phyloP scores from a whole-genome alignment of 2,888 invertebrate species.

The Metopia argyrocephala region DNA sequence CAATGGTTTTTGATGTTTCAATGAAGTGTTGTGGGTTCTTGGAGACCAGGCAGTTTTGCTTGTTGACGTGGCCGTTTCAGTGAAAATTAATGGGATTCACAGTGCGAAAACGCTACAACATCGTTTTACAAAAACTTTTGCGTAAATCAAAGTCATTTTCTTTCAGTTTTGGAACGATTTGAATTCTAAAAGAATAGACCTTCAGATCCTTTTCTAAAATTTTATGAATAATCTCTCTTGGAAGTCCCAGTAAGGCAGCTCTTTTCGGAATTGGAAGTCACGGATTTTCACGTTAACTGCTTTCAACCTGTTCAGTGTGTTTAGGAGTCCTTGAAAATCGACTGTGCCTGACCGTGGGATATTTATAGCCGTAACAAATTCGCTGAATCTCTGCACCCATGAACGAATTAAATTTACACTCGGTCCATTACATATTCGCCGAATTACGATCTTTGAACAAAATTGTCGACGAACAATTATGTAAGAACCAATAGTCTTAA shows the following conservation, averaged over 20 bases:
- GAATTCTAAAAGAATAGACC: constrained; percentile 4
- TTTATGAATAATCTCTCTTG: constrained; percentile 5
- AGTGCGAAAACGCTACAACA: too few species aligned
- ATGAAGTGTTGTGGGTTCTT: too few species aligned
- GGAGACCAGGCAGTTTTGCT: too few species aligned
- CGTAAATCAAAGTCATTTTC: too few species aligned
- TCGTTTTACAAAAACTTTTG: too few species aligned
- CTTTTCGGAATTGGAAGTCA: constrained; percentile 6
- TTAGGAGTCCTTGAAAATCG: background rate
- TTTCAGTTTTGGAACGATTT: too few species aligned
- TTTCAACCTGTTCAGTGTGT: too few species aligned
- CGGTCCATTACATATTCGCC: too few species aligned
- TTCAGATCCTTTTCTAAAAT: constrained; percentile 8
- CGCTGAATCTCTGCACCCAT: background rate
- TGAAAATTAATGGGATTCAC: background rate
- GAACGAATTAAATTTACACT: too few species aligned
- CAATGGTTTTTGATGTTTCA: too few species aligned
- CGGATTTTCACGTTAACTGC: constrained; percentile 2
- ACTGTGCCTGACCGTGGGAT: background rate
- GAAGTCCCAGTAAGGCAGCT: constrained; percentile 12
- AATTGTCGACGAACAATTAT: background rate
- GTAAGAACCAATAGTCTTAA: background rate
- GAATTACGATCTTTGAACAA: background rate
- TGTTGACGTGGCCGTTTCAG: background rate
- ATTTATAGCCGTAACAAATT: background rate